Evolutionary conservation across 2,113 vertebrate species (phyloP).

Genomic region (Rhinoderma darwinii): DNA sequence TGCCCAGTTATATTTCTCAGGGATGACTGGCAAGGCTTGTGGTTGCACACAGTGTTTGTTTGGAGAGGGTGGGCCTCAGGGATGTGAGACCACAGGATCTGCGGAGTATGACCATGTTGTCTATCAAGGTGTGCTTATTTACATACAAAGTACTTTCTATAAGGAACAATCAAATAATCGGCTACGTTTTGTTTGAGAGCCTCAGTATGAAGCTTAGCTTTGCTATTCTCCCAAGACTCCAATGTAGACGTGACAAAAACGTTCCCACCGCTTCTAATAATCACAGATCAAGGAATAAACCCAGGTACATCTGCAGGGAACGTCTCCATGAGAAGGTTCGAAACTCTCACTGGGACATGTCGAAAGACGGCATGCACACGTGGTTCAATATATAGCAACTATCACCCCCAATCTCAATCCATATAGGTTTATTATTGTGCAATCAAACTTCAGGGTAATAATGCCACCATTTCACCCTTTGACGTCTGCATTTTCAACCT

Average conservation of each 20-base stretch:
- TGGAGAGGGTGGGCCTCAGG: conserved; percentile 48
- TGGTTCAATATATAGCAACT: too few relatives aligned
- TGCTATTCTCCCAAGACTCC: conserved; percentile 41
- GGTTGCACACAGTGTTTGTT: conserved; percentile 34
- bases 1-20: not conserved
- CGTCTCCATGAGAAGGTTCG: not conserved
- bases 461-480: too few relatives aligned
- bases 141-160: conserved; percentile 34
- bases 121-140: conserved; percentile 54
- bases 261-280: conserved; percentile 21
- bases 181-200: conserved; percentile 25
- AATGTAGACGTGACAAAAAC: not conserved
- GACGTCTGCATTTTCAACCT: too few relatives aligned
- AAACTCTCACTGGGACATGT: not conserved
- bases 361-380: not conserved
- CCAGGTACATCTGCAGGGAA: not conserved
- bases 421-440: too few relatives aligned
- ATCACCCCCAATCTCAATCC: too few relatives aligned
- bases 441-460: too few relatives aligned
- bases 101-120: conserved; percentile 11
- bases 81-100: conserved; percentile 48
- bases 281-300: conserved; percentile 8
- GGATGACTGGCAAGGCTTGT: not conserved
- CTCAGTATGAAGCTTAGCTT: conserved; percentile 3
- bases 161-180: conserved; percentile 30